Base-by-base conservation (phyloP, 2,888 invertebrate species). In the Adelognathus sp. region DNA sequence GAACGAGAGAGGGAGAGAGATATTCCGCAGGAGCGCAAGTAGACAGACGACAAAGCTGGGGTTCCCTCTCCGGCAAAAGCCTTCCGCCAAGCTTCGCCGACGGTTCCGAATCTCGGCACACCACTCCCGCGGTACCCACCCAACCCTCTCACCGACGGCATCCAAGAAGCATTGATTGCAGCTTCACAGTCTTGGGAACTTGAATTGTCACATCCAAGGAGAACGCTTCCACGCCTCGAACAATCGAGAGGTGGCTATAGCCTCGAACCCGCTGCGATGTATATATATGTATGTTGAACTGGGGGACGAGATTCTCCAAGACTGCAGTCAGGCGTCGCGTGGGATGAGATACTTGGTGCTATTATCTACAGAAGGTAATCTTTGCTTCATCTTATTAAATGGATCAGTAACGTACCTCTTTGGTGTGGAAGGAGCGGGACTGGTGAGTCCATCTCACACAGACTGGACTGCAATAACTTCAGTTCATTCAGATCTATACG, bases 141-240 rank as follows among this genome's bases (percentile, higher is more conserved):
- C 81, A 80, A 61, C 5, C 46, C 9, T 14, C 50, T 24, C 5
- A 50, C 50, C 50, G 24, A 50, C 50, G 50, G 83, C 82, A 70
- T 71, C 79, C 80, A 80, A 73, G 80, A 44, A 86, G 89, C 89
- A 89, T 89, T 89, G 89, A 89, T 89, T 90, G 89, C 89, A 89
- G 87, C 87, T 89, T 90, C 88, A 87, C 88, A 85, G 88, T 88
- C 88, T 87, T 52, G 36, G 86, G 88, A 88, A 88, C 88, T 88
- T 87, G 88, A 88, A 89, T 90, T 87, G 89, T 89, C 88, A 87
- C 88, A 88, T 88, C 88, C 86, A 88, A 89, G 89, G 87, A 87
- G 88, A 72, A 63, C 86, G 87, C 85, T 86, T 88, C 87, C 86
- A 87, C 89, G 88, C 89, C 88, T 88, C 86, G 86, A 88, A 89